A percentile compares a stretch with the other conserved stretches of the same genome.
phyloP scores from a whole-genome alignment of 2,888 invertebrate species.

The Melanotus villosus region DNA sequence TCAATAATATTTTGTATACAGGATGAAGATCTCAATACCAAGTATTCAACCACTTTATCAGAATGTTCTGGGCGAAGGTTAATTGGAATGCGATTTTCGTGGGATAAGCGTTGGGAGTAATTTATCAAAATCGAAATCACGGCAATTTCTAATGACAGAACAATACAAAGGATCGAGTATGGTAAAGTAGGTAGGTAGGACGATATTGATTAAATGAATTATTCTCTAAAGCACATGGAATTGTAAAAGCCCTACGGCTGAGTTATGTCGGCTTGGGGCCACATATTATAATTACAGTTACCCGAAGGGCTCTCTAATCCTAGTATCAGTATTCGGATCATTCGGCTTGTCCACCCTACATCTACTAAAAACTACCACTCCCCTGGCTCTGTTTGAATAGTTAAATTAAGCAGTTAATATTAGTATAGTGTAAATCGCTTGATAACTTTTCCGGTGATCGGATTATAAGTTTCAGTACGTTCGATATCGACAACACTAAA shows the following conservation, averaged over 20 bases:
- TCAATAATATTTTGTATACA: no score
- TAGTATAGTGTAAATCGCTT: not conserved
- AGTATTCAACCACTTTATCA: no score
- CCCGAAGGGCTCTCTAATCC: constrained; percentile 32
- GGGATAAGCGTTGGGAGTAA: not conserved
- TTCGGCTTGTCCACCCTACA: constrained; percentile 25
- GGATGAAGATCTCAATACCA: no score
- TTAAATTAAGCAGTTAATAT: constrained; percentile 26
- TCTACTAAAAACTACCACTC: constrained; percentile 33
- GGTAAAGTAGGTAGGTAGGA: not conserved
- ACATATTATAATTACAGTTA: constrained; percentile 41
- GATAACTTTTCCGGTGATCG: constrained; percentile 14
- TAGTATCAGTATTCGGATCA: constrained; percentile 37
- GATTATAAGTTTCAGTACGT: not conserved
- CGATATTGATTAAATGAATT: constrained; percentile 34
- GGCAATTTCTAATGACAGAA: constrained; percentile 1
- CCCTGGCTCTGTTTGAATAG: constrained; percentile 20
- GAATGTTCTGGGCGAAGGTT: no score
- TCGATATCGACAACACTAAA: no score
- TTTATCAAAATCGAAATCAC: constrained; percentile 3
- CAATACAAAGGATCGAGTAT: constrained; percentile 2
- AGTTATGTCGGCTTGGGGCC: constrained; percentile 38
- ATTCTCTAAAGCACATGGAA: constrained; percentile 32
- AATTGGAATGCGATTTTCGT: no score
- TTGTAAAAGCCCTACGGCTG: constrained; percentile 35